Evolutionary conservation across 2,113 vertebrate species (phyloP).

Genomic region (zebrafish (Danio rerio)): DNA sequence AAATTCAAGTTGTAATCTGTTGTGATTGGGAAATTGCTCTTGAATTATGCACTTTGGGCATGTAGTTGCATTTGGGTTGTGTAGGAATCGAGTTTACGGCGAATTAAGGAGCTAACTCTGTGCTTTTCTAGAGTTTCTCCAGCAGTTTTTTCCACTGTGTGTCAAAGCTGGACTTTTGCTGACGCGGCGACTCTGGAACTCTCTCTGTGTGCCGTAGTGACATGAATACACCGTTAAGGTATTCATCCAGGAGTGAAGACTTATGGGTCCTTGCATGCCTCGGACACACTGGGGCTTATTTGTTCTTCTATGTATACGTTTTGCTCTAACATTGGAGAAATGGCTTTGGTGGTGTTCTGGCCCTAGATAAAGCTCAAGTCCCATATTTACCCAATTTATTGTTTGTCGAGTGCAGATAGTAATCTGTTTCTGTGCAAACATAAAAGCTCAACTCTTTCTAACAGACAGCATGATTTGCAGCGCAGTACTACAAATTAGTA

Average conservation of each 20-base stretch:
- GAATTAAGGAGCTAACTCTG: constrained; percentile 22
- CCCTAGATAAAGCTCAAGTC: not conserved
- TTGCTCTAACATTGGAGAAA: not conserved
- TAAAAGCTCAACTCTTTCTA: not conserved
- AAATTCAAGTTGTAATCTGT: too few relatives aligned
- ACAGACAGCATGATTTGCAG: not conserved
- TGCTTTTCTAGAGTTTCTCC: constrained; percentile 50
- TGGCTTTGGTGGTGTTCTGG: not conserved
- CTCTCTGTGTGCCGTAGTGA: constrained; percentile 49
- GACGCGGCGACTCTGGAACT: constrained; percentile 66
- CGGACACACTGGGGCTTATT: constrained; percentile 15
- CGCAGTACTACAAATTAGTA: not conserved
- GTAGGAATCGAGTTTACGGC: not conserved
- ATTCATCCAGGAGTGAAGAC: constrained; percentile 59
- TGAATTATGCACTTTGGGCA: too few relatives aligned
- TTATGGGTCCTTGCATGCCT: constrained; percentile 30
- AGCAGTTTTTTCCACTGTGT: constrained; percentile 59
- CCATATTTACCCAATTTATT: not conserved
- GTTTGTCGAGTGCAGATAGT: not conserved
- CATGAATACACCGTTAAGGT: constrained; percentile 57
- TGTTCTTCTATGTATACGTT: constrained; percentile 1
- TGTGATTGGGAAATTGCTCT: too few relatives aligned
- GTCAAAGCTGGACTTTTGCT: constrained; percentile 58
- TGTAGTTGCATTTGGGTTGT: too few relatives aligned
- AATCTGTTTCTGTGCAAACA: not conserved